Evolutionary conservation across 1,140 invertebrate genomes (phyloP).

Genomic region (Notospermus geniculatus): DNA sequence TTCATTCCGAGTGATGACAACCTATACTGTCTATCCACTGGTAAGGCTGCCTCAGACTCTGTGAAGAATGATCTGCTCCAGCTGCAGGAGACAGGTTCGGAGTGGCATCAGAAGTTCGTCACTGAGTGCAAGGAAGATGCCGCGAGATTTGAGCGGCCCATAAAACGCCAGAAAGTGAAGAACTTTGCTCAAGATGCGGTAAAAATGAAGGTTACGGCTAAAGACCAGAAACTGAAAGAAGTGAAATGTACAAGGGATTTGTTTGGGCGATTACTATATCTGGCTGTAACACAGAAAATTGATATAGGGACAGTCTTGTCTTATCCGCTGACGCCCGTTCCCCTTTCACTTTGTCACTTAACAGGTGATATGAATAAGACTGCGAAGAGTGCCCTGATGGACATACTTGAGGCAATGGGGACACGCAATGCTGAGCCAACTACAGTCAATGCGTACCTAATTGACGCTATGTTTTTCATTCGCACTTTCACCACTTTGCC

Average conservation of each 20-base stretch:
- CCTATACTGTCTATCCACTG: neutral
- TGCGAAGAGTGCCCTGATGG: neutral
- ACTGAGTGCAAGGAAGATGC: neutral
- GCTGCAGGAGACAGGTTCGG: neutral
- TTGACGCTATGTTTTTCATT: conserved; percentile 11
- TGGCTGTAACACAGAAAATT: neutral
- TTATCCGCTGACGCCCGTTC: neutral
- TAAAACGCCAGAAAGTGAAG: neutral
- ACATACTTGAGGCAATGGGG: neutral
- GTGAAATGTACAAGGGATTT: neutral
- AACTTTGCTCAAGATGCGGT: neutral
- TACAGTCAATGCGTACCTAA: conserved; percentile 4
- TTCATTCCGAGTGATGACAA: neutral
- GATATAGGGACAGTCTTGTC: neutral
- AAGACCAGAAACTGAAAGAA: neutral
- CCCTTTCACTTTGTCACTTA: neutral
- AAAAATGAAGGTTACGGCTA: neutral
- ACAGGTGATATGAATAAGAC: neutral
- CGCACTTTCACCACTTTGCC: conserved; percentile 3
- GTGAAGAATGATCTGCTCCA: neutral
- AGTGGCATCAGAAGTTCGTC: neutral
- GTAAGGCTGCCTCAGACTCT: conserved; percentile 6
- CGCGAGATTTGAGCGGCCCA: neutral
- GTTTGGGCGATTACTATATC: neutral
- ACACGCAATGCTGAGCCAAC: neutral